Evolutionary conservation across 2,113 vertebrate genomes (phyloP), one percentile per base, ranked within the genome.

Genomic region (Nothoprocta perdicaria): DNA sequence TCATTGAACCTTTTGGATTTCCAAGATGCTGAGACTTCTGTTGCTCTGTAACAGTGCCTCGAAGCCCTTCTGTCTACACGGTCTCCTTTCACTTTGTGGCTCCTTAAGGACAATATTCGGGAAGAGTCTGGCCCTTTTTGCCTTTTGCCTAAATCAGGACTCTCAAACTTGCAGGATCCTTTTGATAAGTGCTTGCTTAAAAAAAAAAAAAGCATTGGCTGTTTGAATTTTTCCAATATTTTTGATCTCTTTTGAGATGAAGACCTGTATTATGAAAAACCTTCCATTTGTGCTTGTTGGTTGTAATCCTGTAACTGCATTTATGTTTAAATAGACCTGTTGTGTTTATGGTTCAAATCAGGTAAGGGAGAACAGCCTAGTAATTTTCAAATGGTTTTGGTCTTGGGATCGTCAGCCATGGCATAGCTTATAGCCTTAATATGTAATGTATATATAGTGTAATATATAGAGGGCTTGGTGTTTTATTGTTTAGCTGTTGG

Each of bases 1-100:
- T 86, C 31, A 6, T 52, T 73, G 79, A 90, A 77, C 33, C 43
- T 80, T 57, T 96, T 94, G 83, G 86, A 78, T 82, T 88, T 90
- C 48, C 84, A 73, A 87, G 73, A 43, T 55, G 14, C 80, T 87
- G 86, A 92, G 86, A 45, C n/a, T 80, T 84, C 43, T 79, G 40
- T 35, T 50, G 6, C 3, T 4, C 60, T 80, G 76, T 45, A 50
- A 68, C 71, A 45, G 71, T 69, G 4, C 62, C 79, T 80, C 46
- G 40, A 1, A 38, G 38, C 19, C 7, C 18, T 74, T 6, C 58
- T 66, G 23, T 89, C 57, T 63, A 60, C 38, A 26, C 27, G n/a
- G 31, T 73, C 55, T 77, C 26, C 52, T 83, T 68, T 62, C 22
- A 52, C 38, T 69, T 41, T 6, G 5, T 40, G 5, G 0, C 53